These are phyloP conservation scores for Nephotettix cincticeps DNA, from an alignment of 1,140 invertebrate species.

Conservation along the genomic window DNA sequence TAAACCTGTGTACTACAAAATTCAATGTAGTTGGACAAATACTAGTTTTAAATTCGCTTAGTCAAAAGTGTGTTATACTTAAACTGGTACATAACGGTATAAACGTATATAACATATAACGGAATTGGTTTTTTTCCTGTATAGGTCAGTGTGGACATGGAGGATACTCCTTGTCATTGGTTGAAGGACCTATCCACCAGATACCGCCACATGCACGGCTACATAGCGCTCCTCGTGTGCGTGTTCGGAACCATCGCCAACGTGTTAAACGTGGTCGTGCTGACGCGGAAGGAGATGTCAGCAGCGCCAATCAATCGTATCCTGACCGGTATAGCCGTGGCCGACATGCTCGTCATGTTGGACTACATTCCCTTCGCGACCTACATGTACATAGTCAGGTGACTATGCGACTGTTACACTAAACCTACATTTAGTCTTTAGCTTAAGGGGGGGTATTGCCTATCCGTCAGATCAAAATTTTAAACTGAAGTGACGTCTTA, in stretches of 20 bases:
- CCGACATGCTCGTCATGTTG: conserved; percentile 84
- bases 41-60: too few relatives aligned
- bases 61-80: too few relatives aligned
- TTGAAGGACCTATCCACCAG: conserved; percentile 13
- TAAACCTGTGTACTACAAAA: neutral
- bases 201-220: conserved; percentile 53
- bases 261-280: conserved; percentile 82
- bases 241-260: conserved; percentile 88
- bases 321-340: conserved; percentile 74
- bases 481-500: too few relatives aligned
- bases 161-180: neutral
- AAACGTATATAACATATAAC: too few relatives aligned
- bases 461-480: too few relatives aligned
- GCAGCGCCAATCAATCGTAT: conserved; percentile 81
- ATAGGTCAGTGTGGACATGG: neutral
- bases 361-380: conserved; percentile 82
- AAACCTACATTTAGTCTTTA: too few relatives aligned
- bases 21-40: too few relatives aligned
- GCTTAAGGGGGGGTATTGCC: too few relatives aligned
- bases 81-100: too few relatives aligned
- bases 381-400: conserved; percentile 63
- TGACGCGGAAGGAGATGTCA: conserved; percentile 81
- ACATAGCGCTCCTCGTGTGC: conserved; percentile 72
- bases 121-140: too few relatives aligned
- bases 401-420: too few relatives aligned